phyloP scores from a whole-genome alignment of 2,113 vertebrate species.

The Microtus pennsylvanicus region DNA sequence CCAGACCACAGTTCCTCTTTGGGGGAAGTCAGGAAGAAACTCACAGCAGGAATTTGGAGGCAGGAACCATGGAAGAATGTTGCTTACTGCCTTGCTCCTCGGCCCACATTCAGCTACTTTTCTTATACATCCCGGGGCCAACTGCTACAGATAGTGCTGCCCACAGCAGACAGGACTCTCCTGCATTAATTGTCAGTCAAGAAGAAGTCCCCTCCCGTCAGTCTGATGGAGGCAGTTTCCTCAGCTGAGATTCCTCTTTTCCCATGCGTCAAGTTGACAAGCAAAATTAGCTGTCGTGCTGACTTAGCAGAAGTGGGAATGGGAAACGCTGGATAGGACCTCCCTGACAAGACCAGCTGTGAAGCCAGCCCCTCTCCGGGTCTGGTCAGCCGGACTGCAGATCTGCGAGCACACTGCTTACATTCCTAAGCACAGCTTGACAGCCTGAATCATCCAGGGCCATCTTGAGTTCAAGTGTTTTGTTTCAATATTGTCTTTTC shows the following conservation, averaged over 20 bases:
- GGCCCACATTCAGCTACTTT: neutral
- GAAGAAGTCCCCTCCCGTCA: neutral
- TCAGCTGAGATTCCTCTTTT: neutral
- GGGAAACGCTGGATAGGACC: neutral
- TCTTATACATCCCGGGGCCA: neutral
- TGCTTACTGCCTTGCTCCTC: neutral
- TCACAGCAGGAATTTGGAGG: neutral
- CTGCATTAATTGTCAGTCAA: neutral
- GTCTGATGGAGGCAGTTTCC: neutral
- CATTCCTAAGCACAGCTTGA: neutral
- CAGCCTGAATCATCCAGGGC: neutral
- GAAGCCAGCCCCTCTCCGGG: neutral
- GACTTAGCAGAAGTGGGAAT: no score
- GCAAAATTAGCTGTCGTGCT: neutral
- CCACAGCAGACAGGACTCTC: neutral
- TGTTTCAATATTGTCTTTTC: neutral
- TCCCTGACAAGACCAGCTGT: neutral
- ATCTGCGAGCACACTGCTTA: no score
- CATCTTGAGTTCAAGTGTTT: neutral
- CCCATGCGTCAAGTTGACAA: neutral
- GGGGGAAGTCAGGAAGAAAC: neutral
- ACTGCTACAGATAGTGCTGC: neutral
- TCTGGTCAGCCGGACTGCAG: fast-evolving
- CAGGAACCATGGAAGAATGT: neutral
- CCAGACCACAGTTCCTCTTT: neutral